Evolutionary conservation across 2,113 vertebrate genomes (phyloP), one percentile per base, ranked within the genome.

Genomic region (Hassar affinis): DNA sequence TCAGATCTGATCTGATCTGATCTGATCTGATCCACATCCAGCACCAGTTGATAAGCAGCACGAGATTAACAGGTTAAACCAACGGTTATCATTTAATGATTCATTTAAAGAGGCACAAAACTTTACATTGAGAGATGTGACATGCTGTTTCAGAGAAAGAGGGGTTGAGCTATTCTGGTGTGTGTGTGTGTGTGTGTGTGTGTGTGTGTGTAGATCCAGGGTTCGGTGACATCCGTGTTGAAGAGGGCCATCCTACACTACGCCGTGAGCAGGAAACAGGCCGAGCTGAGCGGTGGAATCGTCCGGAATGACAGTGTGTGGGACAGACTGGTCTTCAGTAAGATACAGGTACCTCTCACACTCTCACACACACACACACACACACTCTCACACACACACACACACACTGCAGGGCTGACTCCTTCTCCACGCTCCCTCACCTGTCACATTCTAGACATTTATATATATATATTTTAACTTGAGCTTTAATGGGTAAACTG

Each of bases 311-410:
- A 95, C 91, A 94, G 93, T 42, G 79, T 94, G 83, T 94, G 94
- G 94, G 94, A 95, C 91, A 89, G 89, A 82, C 92, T 95, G 85
- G 88, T 95, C 59, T 95, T 95, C 88, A 93, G 92, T 86, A 93
- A 86, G 90, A 95, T 95, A 47, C 94, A 95, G 92, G 93, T 95
- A 79, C 76, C 11, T 25, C 27, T 10, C n/a, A 1, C n/a, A n/a
- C n/a, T n/a, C n/a, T n/a, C n/a, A n/a, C n/a, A n/a, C n/a, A n/a
- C n/a, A n/a, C n/a, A n/a, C n/a, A n/a, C n/a, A n/a, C n/a, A n/a
- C n/a, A n/a, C n/a, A n/a, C n/a, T n/a, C n/a, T n/a, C n/a, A n/a
- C n/a, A n/a, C n/a, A n/a, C n/a, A n/a, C n/a, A n/a, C n/a, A n/a
- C n/a, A n/a, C n/a, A n/a, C n/a, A n/a, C n/a, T n/a, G n/a, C n/a